Evolutionary conservation across 2,113 vertebrate species (phyloP), one percentile per base, ranked within the genome.

Genomic region (Phycodurus eques): DNA sequence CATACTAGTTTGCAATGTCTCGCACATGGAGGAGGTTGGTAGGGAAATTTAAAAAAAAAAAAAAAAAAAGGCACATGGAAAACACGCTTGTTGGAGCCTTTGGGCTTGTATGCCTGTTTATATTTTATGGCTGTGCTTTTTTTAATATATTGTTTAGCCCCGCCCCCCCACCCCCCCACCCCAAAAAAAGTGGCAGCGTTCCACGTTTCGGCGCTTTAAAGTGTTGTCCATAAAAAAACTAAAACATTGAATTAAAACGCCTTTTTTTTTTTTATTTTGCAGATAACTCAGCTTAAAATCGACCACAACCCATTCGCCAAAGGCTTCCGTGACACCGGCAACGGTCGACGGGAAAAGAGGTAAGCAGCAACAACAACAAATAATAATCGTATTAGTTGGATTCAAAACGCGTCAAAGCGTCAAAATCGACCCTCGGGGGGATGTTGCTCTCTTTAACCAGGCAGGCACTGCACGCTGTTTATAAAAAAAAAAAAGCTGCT

Each of bases 271-370:
- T 73, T 90, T 22, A 22, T 47, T 88, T 74, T 42, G 12, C 89
- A 99, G 97, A 99, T 99, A 89, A 99, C 98, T 2, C 98, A 99
- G 82, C 92, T 99, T 92, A 99, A 99, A 94, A 99, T 99, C 70
- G 98, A 99, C 91, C 95, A 99, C 90, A 99, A 99, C 75, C 97
- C 97, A 0, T 99, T 99, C 85, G 98, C 98, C 73, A 99, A 99
- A 93, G 98, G 98, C 78, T 99, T 99, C 87, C 95, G 98, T 75
- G 97, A 99, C 92, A 99, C 98, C 2, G 98, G 98, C 39, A 99
- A 99, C 91, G 98, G 98, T 63, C 93, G 97, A 80, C 91, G 98
- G 79, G 98, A 98, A 80, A 99, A 99, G 88, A 95, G 98, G 98
- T 99, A 90, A 95, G 92, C 59, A 27, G 0, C 14, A 35, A 1